phyloP scores from a whole-genome alignment of 2,888 invertebrate species.

The Lymantria monacha region DNA sequence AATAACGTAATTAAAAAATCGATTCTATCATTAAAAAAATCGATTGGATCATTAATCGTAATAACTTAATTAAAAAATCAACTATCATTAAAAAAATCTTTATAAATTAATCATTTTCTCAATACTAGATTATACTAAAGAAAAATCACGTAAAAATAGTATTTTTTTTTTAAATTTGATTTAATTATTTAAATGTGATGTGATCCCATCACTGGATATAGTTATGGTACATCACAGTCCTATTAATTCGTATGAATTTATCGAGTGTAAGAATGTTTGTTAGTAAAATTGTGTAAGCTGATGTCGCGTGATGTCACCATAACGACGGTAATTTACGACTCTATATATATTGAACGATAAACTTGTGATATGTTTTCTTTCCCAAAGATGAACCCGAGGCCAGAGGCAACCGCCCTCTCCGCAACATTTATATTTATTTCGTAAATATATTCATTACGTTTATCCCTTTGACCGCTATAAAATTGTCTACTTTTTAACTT shows the following conservation, averaged over 20 bases:
- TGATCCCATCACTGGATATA: conserved; percentile 39
- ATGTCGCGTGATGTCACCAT: conserved; percentile 41
- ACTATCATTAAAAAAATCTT: too few species aligned
- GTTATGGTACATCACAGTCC: conserved; percentile 25
- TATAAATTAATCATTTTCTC: too few species aligned
- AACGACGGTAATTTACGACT: conserved; percentile 33
- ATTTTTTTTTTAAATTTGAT: too few species aligned
- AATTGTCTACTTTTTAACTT: conserved; percentile 9
- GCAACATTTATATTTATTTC: conserved; percentile 40
- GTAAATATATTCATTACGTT: conserved; percentile 37
- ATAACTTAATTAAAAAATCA: neutral
- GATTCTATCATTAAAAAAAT: too few species aligned
- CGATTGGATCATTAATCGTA: conserved; percentile 24
- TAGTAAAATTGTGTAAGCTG: neutral
- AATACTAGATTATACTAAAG: too few species aligned
- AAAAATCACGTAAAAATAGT: too few species aligned
- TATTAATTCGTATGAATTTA: neutral
- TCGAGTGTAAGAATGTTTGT: neutral
- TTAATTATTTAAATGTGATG: conserved; percentile 3
- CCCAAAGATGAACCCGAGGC: conserved; percentile 59
- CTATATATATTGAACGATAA: conserved; percentile 41
- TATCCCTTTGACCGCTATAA: conserved; percentile 31
- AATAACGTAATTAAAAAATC: neutral
- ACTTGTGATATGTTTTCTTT: conserved; percentile 66
- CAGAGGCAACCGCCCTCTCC: conserved; percentile 30